Conservation (phyloP, 2,797 vertebrate species). For the Helarctos malayanus region DNA sequence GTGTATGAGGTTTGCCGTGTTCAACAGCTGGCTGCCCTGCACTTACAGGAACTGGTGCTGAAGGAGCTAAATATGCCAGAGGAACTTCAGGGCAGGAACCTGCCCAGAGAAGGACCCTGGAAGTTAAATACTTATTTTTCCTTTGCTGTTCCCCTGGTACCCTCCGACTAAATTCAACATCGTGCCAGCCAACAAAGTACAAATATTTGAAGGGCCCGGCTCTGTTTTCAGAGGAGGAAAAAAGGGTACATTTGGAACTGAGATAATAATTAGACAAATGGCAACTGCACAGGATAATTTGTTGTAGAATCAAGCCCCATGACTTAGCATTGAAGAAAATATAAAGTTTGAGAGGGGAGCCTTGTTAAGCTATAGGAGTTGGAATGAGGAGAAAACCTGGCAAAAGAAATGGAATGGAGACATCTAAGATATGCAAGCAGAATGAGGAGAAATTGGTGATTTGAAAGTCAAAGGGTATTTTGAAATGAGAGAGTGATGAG, state of each 20-base stretch:
- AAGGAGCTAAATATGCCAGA: not conserved
- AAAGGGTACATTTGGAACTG: not conserved
- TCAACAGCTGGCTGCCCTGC: not conserved
- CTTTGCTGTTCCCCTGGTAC: not conserved
- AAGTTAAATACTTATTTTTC: not conserved
- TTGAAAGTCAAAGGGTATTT: not conserved
- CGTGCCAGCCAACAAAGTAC: not conserved
- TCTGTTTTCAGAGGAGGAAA: not conserved
- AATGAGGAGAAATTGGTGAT: not conserved
- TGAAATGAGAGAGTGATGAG: not conserved
- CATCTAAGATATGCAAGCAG: not conserved
- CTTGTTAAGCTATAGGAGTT: not conserved
- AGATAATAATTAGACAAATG: not conserved
- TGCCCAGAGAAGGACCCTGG: not conserved
- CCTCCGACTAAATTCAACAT: not conserved
- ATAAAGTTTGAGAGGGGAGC: not conserved
- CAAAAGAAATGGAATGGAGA: not conserved
- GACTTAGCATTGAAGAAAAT: not conserved
- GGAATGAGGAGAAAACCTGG: not conserved
- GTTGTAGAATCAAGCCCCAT: not conserved
- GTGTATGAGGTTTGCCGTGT: not conserved
- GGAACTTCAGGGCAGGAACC: not conserved
- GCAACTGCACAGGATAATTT: not conserved
- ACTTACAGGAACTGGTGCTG: not conserved
- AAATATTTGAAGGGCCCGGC: not conserved